Evolutionary conservation across 64 coral and sea anemone genomes (phyloP), one percentile per base, ranked within the genome.

Genomic region (Acropora yongei): DNA sequence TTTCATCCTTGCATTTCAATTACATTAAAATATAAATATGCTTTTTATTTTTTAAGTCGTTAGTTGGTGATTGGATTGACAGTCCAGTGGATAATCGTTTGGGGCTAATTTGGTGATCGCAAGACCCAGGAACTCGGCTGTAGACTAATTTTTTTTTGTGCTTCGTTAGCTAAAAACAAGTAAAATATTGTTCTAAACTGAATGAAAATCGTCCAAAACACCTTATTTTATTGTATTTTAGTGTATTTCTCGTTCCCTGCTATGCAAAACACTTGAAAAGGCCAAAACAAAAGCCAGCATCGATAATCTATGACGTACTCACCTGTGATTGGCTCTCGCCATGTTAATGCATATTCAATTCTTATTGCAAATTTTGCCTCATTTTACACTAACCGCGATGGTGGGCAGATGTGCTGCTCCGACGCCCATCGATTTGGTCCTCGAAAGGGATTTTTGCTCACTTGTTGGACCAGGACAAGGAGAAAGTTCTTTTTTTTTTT

Each of bases 51-150:
- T 30, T 30, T 30, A 30, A 30, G 30, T 30, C 30, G 30, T 30
- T 30, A 30, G 30, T 30, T 30, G 30, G 30, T 30, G 30, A 30
- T 0, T 0, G 30, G 30, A 30, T 30, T 30, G 30, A 30, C 30
- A 30, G 30, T 30, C 30, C 0, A 55, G 51, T 55, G 51, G 51
- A 55, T 0, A 55, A 55, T 55, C 2, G 51, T 55, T 55, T 10
- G 5, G 0, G 10, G 1, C 51, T 55, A 55, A 7, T 1, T 10
- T 55, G 3, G 10, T 6, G 51, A 0, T 55, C 51, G 51, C 0
- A 10, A 5, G 3, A 10, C 51, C 0, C 5, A 55, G 1, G 2
- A 55, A 55, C 4, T 0, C 51, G 1, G 4, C 0, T 0, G 0
- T 0, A 10, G 51, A 55, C 1, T 3, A 0, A 0, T 55, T 7